Evolutionary conservation across 2,113 vertebrate genomes (phyloP).

Genomic region (Campylorhamphus procurvoides): DNA sequence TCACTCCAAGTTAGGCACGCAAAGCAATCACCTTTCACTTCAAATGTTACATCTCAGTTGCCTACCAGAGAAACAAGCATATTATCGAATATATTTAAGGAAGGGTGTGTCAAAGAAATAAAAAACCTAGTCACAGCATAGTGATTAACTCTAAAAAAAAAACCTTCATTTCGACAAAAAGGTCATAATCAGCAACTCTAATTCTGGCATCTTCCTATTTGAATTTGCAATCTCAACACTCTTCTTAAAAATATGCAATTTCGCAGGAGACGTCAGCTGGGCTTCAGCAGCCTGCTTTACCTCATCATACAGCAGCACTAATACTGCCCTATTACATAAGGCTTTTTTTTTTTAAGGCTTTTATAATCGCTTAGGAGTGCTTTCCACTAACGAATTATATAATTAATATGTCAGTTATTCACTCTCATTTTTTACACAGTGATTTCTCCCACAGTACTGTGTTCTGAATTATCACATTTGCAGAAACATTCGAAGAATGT

Average conservation of each 20-base stretch:
- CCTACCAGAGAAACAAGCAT: not conserved
- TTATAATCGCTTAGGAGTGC: not conserved
- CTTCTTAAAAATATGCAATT: not conserved
- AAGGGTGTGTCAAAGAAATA: not conserved
- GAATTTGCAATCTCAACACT: not conserved
- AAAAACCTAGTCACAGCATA: not conserved
- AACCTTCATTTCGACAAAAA: not conserved
- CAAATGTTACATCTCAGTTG: not conserved
- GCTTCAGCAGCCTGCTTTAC: not conserved
- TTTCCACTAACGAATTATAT: not conserved
- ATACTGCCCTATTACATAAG: not conserved
- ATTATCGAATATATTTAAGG: not conserved
- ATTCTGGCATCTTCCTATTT: not conserved
- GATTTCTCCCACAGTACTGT: not conserved
- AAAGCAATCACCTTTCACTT: not conserved
- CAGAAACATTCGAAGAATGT: not conserved
- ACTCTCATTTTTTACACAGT: not conserved
- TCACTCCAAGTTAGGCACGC: not conserved
- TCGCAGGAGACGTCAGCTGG: not conserved
- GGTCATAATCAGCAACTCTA: not conserved
- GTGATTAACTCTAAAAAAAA: not conserved
- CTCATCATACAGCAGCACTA: not conserved
- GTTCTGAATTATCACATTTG: not conserved
- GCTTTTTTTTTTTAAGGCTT: not conserved
- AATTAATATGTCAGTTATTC: not conserved